These are phyloP conservation scores for Piezodorus guildinii DNA, from an alignment of 1,140 invertebrate genomes.

Conservation along the genomic window DNA sequence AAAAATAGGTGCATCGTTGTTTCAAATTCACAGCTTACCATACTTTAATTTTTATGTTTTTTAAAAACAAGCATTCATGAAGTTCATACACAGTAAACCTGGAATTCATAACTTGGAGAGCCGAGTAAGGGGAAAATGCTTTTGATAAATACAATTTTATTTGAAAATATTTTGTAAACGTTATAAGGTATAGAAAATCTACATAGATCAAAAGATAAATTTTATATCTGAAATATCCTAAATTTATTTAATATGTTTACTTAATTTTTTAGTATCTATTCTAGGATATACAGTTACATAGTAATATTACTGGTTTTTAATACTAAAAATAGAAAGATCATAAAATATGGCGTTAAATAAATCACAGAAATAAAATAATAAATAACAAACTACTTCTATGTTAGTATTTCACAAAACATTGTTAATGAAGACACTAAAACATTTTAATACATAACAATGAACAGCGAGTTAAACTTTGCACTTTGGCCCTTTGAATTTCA, in stretches of 20 bases:
- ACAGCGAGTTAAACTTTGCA: neutral
- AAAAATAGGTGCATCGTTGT: no score
- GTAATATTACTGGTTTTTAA: constrained; percentile 18
- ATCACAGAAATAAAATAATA: constrained; percentile 23
- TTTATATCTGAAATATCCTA: constrained; percentile 24
- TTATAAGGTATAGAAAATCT: no score
- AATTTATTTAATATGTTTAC: constrained; percentile 23
- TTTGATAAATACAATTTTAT: no score
- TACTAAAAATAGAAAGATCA: constrained; percentile 17
- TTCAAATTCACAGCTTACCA: no score
- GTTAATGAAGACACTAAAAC: neutral
- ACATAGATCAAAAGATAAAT: neutral
- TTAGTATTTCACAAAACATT: constrained; percentile 7
- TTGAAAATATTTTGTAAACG: no score
- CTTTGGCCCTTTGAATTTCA: neutral
- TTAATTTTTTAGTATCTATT: constrained; percentile 19
- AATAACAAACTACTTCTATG: constrained; percentile 5
- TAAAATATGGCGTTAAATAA: constrained; percentile 19
- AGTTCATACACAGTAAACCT: no score
- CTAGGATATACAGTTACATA: constrained; percentile 23
- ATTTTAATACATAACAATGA: no score
- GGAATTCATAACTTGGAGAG: no score
- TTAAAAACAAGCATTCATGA: no score
- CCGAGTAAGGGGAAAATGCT: no score
- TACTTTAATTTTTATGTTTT: no score